phyloP scores from a whole-genome alignment of 2,888 invertebrate genomes.

The Trichopoda pennipes region DNA sequence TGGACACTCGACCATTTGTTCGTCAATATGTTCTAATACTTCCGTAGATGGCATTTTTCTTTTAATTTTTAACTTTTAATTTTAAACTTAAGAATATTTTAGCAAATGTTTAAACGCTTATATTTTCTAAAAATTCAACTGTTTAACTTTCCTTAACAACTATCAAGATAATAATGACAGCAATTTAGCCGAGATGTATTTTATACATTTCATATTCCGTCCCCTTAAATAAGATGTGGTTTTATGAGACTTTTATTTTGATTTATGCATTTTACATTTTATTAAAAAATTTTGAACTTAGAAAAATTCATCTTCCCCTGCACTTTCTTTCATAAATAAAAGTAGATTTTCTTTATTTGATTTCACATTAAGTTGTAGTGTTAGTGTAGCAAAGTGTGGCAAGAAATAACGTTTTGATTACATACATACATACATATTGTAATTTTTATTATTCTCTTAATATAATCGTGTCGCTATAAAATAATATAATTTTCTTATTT shows the following conservation, averaged over 20 bases:
- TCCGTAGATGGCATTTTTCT: constrained; percentile 73
- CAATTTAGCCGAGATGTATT: constrained; percentile 41
- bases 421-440: too few relatives aligned
- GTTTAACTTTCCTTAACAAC: constrained; percentile 43
- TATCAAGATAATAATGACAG: constrained; percentile 48
- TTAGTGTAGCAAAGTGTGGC: constrained; percentile 24
- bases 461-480: too few relatives aligned
- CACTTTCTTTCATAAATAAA: background rate
- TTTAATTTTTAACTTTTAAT: constrained; percentile 1
- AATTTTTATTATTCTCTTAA: background rate
- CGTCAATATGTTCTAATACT: constrained; percentile 71
- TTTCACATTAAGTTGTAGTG: constrained; percentile 19
- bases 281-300: constrained; percentile 39
- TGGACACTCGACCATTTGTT: constrained; percentile 52
- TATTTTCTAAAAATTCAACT: constrained; percentile 15
- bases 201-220: constrained; percentile 51
- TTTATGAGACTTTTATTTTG: constrained; percentile 50
- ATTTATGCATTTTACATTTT: constrained; percentile 50
- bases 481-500: too few relatives aligned
- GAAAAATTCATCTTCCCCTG: background rate
- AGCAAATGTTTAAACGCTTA: background rate
- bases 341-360: background rate
- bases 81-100: background rate
- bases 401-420: constrained; percentile 1
- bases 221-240: constrained; percentile 24